Base-by-base conservation (phyloP, 2,888 invertebrate genomes). In the Entomobrya multifasciata region DNA sequence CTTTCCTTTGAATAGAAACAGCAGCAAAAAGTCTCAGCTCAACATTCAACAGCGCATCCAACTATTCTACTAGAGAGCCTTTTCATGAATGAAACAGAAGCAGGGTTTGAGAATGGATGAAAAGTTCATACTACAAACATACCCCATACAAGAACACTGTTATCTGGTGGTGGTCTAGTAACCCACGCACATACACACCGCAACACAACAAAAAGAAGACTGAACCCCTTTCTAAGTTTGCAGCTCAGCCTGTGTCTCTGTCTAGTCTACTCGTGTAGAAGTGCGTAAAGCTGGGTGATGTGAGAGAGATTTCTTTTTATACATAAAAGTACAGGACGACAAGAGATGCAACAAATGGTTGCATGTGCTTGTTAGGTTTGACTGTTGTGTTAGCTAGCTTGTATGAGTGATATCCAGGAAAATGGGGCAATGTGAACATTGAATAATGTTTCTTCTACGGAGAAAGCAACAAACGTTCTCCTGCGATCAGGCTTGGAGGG, bases 271-370 rank as follows among this genome's bases (percentile, higher is more conserved):
- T 36, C 36, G 36, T 8, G 36, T 36, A 36, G 8, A 36, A 36
- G 36, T 8, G 36, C 4, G 36, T 4, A 36, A 36, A 8, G 8
- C 5, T 6, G 36, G 8, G 36, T 6, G 36, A 36, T 4, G 36
- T 6, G 36, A 36, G 36, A 36, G 36, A 36, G 36, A 36, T 4
- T 8, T 36, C 4, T 36, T 6, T 36, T 6, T 36, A 36, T 6
- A 36, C 5, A 36, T 4, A 36, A 8, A 36, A 36, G 36, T 36
- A 36, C 36, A 36, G 8, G 36, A n/a, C n/a, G n/a, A 36, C 44
- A 27, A 15, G 55, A 77, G 86, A 87, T 82, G 86, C 86, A 87
- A 87, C 86, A 87, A 87, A 82, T 87, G 86, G 86, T 87, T 87
- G 81, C 86, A 87, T 87, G 86, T 85, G 85, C 25, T 65, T n/a